Percentiles rank a stretch among this genome's conserved stretches.
phyloP scores from a whole-genome alignment of 2,797 vertebrate species.

The Carcharodon carcharias region DNA sequence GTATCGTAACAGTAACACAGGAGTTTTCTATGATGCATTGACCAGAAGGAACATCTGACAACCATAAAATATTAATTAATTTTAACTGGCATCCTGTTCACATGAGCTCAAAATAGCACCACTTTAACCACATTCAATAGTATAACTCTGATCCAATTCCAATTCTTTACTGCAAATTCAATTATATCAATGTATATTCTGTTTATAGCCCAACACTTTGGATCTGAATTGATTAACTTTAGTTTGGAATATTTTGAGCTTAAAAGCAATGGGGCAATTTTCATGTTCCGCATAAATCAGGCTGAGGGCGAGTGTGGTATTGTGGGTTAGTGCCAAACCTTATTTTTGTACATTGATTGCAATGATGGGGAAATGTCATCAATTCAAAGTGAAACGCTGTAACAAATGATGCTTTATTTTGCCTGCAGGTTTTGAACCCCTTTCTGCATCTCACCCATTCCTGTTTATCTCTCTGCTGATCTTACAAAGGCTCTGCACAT shows the following conservation, averaged over 20 bases:
- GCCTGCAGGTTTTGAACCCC: conserved; percentile 63
- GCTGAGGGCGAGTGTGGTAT: neutral
- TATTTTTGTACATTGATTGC: neutral
- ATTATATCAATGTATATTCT: neutral
- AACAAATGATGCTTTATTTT: neutral
- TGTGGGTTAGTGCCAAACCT: neutral
- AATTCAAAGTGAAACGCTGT: conserved; percentile 18
- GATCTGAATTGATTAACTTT: neutral
- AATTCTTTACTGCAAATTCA: neutral
- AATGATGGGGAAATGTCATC: neutral
- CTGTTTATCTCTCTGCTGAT: conserved; percentile 68
- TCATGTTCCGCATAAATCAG: neutral
- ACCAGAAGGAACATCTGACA: neutral
- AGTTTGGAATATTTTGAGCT: neutral
- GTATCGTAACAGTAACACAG: neutral
- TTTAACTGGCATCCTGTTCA: neutral
- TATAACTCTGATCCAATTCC: neutral
- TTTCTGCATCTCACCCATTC: conserved; percentile 63
- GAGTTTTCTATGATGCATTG: neutral
- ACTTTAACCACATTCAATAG: neutral
- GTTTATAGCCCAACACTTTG: neutral
- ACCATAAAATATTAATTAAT: neutral
- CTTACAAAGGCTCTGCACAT: conserved; percentile 74
- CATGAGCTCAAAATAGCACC: neutral
- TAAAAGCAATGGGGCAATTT: neutral